Evolutionary conservation across 2,888 invertebrate genomes (phyloP), one percentile per base, ranked within the genome.

Genomic region (Drosophila kanekoi): DNA sequence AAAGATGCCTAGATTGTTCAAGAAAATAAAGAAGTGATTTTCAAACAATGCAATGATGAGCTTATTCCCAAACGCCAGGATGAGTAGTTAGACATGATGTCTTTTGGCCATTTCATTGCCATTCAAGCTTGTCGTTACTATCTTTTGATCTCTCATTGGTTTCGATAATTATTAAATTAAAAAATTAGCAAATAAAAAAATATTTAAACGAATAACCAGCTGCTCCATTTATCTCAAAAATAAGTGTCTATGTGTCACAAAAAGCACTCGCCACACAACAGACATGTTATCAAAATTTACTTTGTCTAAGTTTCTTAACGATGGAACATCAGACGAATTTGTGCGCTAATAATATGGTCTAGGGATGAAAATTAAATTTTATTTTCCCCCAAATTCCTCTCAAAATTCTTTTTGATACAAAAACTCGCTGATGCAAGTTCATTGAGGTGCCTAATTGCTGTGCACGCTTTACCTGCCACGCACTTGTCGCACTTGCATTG

Each of bases 401-500:
- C 5, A 23, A 23, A 4, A 8, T 8, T 8, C 8, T 28, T 28
- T 28, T 28, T 28, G 8, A 2, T 28, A 2, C 28, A 28, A 28
- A 8, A 8, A 8, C 28, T 28, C 8, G 28, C 2, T 28, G 28
- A 28, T 8, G 28, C 28, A 8, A 28, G 28, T 37, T 54, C 70
- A 71, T 54, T 59, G 54, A 37, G 45, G 44, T 23, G 45, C 57
- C 53, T 81, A 81, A 79, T 80, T 80, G 76, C 69, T 66, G 43
- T 33, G 43, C 54, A 59, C 53, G 58, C 56, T 58, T 44, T 51
- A 49, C 65, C 60, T 60, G 58, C 44, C 73, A 73, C 58, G 67
- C 59, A 83, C 68, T 71, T 51, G 45, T 68, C 53, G 37, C 73
- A 77, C 54, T 59, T 74, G 67, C 54, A 69, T 61, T 72, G 76